Percentiles rank a stretch among this genome's conserved stretches.
Conservation (phyloP, 2,888 invertebrate genomes). For the Hecatera dysodea region DNA sequence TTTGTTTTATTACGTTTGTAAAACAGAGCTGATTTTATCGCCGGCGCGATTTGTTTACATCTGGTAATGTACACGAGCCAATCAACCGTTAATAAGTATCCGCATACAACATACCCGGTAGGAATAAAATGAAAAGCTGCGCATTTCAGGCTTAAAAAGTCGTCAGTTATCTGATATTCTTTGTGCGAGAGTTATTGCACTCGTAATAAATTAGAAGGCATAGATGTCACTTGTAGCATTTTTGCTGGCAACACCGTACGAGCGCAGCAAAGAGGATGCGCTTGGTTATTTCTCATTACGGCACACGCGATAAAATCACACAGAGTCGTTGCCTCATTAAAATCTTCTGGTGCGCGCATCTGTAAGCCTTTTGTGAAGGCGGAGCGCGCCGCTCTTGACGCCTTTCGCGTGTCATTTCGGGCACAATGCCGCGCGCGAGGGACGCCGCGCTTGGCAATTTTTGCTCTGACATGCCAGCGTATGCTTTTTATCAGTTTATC, state of each 20-base stretch:
- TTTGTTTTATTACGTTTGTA: conserved; percentile 87
- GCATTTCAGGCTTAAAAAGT: conserved; percentile 41
- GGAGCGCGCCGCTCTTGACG: conserved; percentile 86
- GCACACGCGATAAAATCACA: conserved; percentile 90
- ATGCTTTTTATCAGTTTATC: conserved; percentile 84
- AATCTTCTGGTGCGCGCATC: conserved; percentile 91
- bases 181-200: conserved; percentile 46
- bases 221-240: conserved; percentile 80
- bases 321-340: conserved; percentile 91
- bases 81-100: conserved; percentile 26
- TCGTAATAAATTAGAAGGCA: conserved; percentile 69
- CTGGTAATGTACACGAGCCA: conserved; percentile 54
- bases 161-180: conserved; percentile 42
- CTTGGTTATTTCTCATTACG: conserved; percentile 90
- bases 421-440: conserved; percentile 85
- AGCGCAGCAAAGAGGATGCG: conserved; percentile 88
- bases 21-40: conserved; percentile 76
- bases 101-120: background rate
- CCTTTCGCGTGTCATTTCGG: conserved; percentile 90
- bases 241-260: conserved; percentile 79
- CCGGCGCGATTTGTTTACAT: conserved; percentile 61
- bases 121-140: conserved; percentile 23
- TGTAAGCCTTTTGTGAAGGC: conserved; percentile 90
- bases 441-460: conserved; percentile 82
- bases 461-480: conserved; percentile 81